These are phyloP conservation scores for Cremastobaeus sp. DNA, from an alignment of 2,888 invertebrate genomes.

Conservation along the genomic window DNA sequence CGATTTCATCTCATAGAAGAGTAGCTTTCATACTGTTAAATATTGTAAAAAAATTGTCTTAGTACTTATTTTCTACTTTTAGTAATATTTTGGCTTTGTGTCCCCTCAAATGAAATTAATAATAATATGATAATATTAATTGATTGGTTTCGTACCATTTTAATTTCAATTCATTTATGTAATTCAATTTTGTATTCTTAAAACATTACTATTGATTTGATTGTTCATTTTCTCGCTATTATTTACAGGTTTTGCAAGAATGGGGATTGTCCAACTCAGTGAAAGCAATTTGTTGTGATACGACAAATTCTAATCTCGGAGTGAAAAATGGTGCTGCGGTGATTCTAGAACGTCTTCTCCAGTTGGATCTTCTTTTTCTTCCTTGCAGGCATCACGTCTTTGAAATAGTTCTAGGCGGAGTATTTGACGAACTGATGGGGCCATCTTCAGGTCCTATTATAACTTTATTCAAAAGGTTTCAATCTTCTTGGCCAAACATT, in stretches of 20 bases:
- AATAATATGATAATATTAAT: no score
- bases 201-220: background rate
- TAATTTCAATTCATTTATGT: no score
- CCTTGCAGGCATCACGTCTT: conserved; percentile 63
- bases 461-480: no score
- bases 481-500: no score
- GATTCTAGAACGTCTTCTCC: background rate
- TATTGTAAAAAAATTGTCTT: no score
- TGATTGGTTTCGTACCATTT: no score
- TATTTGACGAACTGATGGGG: background rate
- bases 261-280: background rate
- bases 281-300: background rate
- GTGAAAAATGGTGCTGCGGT: background rate
- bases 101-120: no score
- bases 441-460: no score
- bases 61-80: no score
- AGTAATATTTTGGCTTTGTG: no score
- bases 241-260: background rate
- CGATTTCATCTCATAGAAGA: no score
- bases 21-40: no score
- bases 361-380: conserved; percentile 41
- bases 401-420: conserved; percentile 29
- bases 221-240: background rate
- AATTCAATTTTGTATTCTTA: background rate
- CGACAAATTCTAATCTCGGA: background rate